Base-by-base conservation (phyloP, 2,888 invertebrate species). In the Alloplasta piceator region DNA sequence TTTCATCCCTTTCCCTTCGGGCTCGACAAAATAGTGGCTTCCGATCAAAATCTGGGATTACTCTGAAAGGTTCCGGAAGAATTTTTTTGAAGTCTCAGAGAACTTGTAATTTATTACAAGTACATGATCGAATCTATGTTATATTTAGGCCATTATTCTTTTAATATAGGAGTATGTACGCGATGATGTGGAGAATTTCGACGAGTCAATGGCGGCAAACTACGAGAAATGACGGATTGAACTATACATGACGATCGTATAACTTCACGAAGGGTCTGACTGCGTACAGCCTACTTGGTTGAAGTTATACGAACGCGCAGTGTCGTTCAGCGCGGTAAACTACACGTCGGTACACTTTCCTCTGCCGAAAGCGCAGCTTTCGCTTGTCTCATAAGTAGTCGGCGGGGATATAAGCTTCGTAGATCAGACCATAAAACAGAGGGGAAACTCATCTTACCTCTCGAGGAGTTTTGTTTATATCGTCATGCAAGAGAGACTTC, bases 331-430 rank as follows among this genome's bases (percentile, higher is more conserved):
- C 41, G 60, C 43, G 43, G 46, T 36, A 26, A 68, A 46, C 52
- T 36, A 10, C 55, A 43, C 26, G 48, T 70, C 14, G 50, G 46
- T 41, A 36, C 43, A 43, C 61, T 76, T 43, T 38, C 39, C 39
- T 14, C 39, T 14, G 38, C 48, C 26, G 50, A 7, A 16, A 9
- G 58, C 48, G 52, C 16, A 26, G 43, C 52, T 63, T 41, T 7
- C 26, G 36, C 56, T 74, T 64, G 64, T 70, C 63, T 46, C 58
- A 46, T 61, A 55, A 68, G 61, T 68, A 76, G 61, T 56, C 70
- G 14, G 41, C 6, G 36, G 43, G 4, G 36, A 12, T 58, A 52
- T 41, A 58, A 77, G 46, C 39, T 71, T 26, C 70, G 48, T 48
- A 58, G 58, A 55, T 50, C 50, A 58, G 46, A 64, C 68, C 43